phyloP scores from a whole-genome alignment of 2,113 vertebrate species.

The Nematolebias whitei region DNA sequence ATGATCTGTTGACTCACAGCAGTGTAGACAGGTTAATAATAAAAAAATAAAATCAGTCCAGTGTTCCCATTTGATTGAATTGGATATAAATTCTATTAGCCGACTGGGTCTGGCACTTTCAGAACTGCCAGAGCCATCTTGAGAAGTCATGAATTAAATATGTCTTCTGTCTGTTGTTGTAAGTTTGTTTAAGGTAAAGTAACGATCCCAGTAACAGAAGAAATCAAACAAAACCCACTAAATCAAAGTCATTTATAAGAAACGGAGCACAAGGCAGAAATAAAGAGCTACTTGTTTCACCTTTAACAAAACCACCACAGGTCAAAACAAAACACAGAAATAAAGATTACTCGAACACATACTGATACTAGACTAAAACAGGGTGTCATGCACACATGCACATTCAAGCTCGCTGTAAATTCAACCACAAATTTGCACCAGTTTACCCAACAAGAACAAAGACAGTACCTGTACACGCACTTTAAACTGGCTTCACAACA shows the following conservation, averaged over 20 bases:
- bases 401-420: conserved; percentile 44
- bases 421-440: conserved; percentile 9
- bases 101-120: conserved; percentile 1
- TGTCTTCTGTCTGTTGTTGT: conserved; percentile 25
- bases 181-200: conserved; percentile 46
- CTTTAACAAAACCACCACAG: neutral
- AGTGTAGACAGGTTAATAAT: conserved; percentile 6
- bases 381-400: conserved; percentile 58
- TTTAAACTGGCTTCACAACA: conserved; percentile 1
- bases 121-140: conserved; percentile 23
- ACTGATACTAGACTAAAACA: conserved; percentile 6
- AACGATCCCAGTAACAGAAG: conserved; percentile 1
- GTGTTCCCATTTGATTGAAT: conserved; percentile 12
- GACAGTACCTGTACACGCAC: conserved; percentile 15
- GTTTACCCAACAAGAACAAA: conserved; percentile 19
- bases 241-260: conserved; percentile 28
- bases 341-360: conserved; percentile 1
- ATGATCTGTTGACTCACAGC: neutral
- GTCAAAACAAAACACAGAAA: conserved; percentile 15
- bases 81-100: conserved; percentile 9
- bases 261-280: conserved; percentile 35
- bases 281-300: conserved; percentile 15
- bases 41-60: neutral
- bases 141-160: conserved; percentile 53
- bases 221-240: conserved; percentile 14